Base-by-base conservation (phyloP, 2,888 invertebrate genomes). In the Bellardia bayeri region DNA sequence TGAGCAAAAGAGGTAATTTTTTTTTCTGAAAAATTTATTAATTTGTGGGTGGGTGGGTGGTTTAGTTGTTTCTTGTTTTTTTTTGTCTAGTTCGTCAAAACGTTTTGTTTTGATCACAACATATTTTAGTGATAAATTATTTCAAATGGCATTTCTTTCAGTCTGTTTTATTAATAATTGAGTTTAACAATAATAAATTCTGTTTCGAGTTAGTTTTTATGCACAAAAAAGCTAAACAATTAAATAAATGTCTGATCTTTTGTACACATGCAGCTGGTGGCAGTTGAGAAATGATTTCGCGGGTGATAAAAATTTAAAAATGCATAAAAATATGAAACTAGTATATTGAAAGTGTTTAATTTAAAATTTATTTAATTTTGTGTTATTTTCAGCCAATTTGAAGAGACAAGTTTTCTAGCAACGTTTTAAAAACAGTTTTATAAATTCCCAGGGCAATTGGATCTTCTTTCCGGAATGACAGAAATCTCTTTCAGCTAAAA, bases 81-180 rank as follows among this genome's bases (percentile, higher is more conserved):
- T 58, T 49, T 33, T n/a, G 63, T 63, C 6, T 30, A 40, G 61
- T 33, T 14, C 5, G 42, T 54, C 45, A 58, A 58, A 68, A 72
- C 30, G 54, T 49, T 63, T 68, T 75, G 66, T 66, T 80, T 72
- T 71, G 71, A 30, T 54, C 16, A 71, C 54, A 72, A 66, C 42
- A 66, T 42, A 74, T 66, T 74, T 66, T 8, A 64, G 45, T 37
- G n/a, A 82, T 74, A 74, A 82, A 66, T 74, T 58, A 74, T 56
- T 63, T 66, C 42, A 33, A 61, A 80, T 79, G 61, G 61, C 58
- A 13, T 64, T 51, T 51, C 40, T 23, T 51, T 63, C 16, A 49
- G n/a, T 13, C 16, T 30, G 40, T 40, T 16, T 40, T 63, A 45
- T 54, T 64, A 58, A 16, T 14, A 54, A 76, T 58, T 16, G 13